Base-by-base conservation (phyloP, 2,888 invertebrate species). In the Lochmaea capreae region DNA sequence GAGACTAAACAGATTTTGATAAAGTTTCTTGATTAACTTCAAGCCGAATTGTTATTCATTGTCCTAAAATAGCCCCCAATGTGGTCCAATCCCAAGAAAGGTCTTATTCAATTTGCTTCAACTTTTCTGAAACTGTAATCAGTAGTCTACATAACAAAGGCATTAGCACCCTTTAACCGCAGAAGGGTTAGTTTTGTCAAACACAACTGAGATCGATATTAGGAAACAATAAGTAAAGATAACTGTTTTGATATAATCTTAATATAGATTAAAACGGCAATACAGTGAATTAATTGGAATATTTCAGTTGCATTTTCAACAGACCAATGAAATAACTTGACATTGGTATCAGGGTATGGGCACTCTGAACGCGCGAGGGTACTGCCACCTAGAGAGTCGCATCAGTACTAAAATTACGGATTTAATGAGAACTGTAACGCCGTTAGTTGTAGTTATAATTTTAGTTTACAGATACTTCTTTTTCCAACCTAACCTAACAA, bases 111-210 rank as follows among this genome's bases (percentile, higher is more conserved):
- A 59, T 67, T 67, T 67, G 46, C 67, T 43, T 67, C 46, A 67
- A 59, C 59, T 67, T 67, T 59, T 67, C 54, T 18, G 11, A 46
- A 59, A 46, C 6, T 22, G 46, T 67, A 67, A 67, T 59, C 67
- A 46, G 39, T 12, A 59, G 42, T 42, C 59, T 16, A 67, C 67
- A 67, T 67, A 67, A 58, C 67, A 67, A 67, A 42, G 54, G 58
- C 58, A 67, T 59, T 67, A 67, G 57, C 59, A 67, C 67, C 67
- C 67, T 59, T 39, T 59, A 43, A 59, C 67, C 67, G 26, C 59
- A 67, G 46, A 66, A 67, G 59, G 67, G 46, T 58, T 61, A 67
- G 58, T 58, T 58, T 67, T 58, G 42, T 67, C 46, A 46, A 18
- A 16, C 57, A 67, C 1, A 59, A 42, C 26, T 52, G 9, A 49